These are phyloP conservation scores for Chaenodraco wilsoni DNA, from an alignment of 2,797 vertebrate genomes.

Conservation along the genomic window DNA sequence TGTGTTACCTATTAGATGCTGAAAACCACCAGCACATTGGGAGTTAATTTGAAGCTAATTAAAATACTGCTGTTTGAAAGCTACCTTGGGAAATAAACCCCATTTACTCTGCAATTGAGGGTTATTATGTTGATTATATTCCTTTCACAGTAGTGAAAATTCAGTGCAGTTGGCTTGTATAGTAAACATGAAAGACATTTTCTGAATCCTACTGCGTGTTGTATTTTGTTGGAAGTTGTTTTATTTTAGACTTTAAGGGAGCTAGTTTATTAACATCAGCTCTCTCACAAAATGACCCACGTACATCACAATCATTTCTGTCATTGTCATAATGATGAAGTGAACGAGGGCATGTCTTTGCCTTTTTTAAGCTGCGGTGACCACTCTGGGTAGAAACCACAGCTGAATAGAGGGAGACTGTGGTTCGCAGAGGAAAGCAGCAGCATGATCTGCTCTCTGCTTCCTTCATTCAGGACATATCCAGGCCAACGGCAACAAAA, in stretches of 20 bases:
- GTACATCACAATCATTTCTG: not conserved
- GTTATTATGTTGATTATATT: conserved; percentile 42
- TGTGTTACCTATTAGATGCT: too few relatives aligned
- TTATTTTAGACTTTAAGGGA: too few relatives aligned
- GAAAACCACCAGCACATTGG: not conserved
- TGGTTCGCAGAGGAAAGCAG: conserved; percentile 61
- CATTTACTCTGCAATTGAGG: conserved; percentile 1
- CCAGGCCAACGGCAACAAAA: conserved; percentile 59
- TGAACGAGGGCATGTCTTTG: conserved; percentile 64
- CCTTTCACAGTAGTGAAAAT: not conserved
- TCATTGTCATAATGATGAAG: conserved; percentile 33
- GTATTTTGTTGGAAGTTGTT: not conserved
- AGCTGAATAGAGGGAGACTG: conserved; percentile 65
- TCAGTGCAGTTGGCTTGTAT: not conserved
- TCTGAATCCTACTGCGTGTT: not conserved
- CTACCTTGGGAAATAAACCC: not conserved
- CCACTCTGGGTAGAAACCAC: conserved; percentile 73
- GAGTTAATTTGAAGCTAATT: not conserved
- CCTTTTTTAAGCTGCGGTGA: conserved; percentile 82
- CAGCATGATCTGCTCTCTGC: conserved; percentile 44
- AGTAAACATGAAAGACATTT: conserved; percentile 3
- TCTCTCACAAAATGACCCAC: not conserved
- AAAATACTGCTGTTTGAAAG: conserved; percentile 2
- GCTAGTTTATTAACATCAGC: conserved; percentile 1
- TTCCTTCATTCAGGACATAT: conserved; percentile 46